Conservation (phyloP, 2,797 vertebrate species). For the Poecilia gillii region DNA sequence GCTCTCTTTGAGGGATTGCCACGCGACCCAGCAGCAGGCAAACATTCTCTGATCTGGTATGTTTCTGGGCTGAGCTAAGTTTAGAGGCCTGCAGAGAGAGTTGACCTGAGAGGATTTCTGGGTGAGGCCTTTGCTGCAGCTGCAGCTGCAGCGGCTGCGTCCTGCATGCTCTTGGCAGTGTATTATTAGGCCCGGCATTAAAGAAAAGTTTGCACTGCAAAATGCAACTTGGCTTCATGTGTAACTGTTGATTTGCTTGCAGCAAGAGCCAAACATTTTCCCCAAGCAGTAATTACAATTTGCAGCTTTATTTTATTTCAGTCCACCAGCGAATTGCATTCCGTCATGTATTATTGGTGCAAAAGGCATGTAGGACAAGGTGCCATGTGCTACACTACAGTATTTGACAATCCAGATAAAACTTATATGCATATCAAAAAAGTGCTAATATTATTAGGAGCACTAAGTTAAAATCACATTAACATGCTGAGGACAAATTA, state of each 20-base stretch:
- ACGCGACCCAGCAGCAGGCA: constrained; percentile 59
- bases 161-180: constrained; percentile 49
- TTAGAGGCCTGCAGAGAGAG: constrained; percentile 72
- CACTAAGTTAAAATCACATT: too few relatives aligned
- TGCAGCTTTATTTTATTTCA: constrained; percentile 5
- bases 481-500: too few relatives aligned
- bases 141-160: constrained; percentile 30
- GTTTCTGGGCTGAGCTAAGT: constrained; percentile 76
- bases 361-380: neutral
- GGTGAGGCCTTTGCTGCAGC: constrained; percentile 44
- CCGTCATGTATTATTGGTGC: too few relatives aligned
- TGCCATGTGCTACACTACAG: neutral
- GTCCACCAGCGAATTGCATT: neutral
- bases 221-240: constrained; percentile 41
- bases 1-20: constrained; percentile 63
- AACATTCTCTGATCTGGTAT: constrained; percentile 60
- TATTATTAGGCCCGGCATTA: constrained; percentile 65
- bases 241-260: constrained; percentile 23
- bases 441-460: too few relatives aligned
- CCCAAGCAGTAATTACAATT: neutral
- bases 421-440: neutral
- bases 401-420: neutral
- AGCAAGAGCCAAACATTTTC: constrained; percentile 8
- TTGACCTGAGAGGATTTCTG: constrained; percentile 67
- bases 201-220: constrained; percentile 47